Percentiles rank a stretch among this genome's conserved stretches.
phyloP scores from a whole-genome alignment of 2,888 invertebrate species.

The Girardia tigrina region DNA sequence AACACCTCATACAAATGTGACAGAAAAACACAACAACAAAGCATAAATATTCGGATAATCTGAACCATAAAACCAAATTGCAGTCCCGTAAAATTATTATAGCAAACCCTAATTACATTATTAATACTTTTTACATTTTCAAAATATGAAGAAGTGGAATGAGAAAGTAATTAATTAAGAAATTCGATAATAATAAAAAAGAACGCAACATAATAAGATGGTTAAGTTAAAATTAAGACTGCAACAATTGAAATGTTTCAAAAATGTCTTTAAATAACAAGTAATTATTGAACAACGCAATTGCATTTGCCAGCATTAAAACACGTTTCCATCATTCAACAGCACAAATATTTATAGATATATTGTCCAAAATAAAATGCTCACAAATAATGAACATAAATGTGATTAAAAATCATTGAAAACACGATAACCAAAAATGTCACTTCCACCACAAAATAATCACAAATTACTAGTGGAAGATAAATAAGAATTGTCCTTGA shows the following conservation, averaged over 20 bases:
- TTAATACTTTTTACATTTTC: neutral
- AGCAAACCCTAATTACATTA: neutral
- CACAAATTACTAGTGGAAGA: slow-evolving; percentile 15
- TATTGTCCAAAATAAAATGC: neutral
- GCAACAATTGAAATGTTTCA: neutral
- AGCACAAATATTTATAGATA: neutral
- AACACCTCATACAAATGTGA: slow-evolving; percentile 23
- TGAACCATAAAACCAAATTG: slow-evolving; percentile 15
- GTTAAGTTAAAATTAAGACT: neutral
- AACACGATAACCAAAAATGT: neutral
- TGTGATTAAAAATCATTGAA: slow-evolving; percentile 12
- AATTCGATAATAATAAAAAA: neutral
- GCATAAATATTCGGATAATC: slow-evolving; percentile 7
- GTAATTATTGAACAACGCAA: neutral
- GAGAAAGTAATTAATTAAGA: neutral
- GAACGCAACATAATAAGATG: neutral
- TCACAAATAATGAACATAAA: neutral
- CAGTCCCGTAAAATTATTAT: neutral
- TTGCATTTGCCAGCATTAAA: slow-evolving; percentile 1
- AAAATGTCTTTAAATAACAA: neutral
- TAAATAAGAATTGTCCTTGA: neutral
- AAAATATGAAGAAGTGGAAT: neutral
- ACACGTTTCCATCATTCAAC: neutral
- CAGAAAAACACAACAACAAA: slow-evolving; percentile 11
- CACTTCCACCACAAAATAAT: slow-evolving; percentile 14